phyloP scores from a whole-genome alignment of 2,797 vertebrate genomes.

The Acanthornis magna region DNA sequence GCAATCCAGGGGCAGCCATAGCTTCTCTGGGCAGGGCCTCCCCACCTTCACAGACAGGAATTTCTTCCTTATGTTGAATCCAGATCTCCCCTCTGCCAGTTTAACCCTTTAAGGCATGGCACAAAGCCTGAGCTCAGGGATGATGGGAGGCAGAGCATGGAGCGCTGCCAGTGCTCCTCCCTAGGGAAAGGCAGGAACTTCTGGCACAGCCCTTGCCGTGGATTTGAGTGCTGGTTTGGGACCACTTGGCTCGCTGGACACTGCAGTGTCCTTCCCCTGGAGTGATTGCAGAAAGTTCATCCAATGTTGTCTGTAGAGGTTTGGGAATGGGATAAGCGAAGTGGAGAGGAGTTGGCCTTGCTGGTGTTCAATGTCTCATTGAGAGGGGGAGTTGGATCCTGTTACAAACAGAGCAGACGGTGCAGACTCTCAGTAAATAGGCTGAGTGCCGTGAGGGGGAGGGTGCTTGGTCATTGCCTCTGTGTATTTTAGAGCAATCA shows the following conservation, averaged over 20 bases:
- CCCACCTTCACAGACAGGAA: not conserved
- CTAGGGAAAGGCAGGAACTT: not conserved
- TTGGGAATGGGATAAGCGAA: not conserved
- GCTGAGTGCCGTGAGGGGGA: constrained; percentile 29
- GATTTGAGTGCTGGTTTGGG: not conserved
- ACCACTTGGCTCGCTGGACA: not conserved
- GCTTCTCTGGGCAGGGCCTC: not conserved
- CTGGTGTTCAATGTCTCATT: not conserved
- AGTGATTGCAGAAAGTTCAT: not conserved
- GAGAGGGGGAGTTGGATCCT: constrained; percentile 30
- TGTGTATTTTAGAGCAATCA: constrained; percentile 45
- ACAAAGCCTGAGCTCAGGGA: not conserved
- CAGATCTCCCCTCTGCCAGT: not conserved
- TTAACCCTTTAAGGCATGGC: not conserved
- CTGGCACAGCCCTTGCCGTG: not conserved
- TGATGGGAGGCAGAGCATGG: not conserved
- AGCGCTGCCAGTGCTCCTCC: not conserved
- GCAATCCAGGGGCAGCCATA: not conserved
- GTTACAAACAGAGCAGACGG: not conserved
- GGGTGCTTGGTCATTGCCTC: constrained; percentile 26
- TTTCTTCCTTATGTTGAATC: not conserved
- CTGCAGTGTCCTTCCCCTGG: not conserved
- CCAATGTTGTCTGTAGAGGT: not conserved
- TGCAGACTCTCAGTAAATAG: constrained; percentile 50
- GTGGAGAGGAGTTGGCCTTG: not conserved